Conservation (phyloP, 2,797 vertebrate species). For the Diplodus puntazzo region DNA sequence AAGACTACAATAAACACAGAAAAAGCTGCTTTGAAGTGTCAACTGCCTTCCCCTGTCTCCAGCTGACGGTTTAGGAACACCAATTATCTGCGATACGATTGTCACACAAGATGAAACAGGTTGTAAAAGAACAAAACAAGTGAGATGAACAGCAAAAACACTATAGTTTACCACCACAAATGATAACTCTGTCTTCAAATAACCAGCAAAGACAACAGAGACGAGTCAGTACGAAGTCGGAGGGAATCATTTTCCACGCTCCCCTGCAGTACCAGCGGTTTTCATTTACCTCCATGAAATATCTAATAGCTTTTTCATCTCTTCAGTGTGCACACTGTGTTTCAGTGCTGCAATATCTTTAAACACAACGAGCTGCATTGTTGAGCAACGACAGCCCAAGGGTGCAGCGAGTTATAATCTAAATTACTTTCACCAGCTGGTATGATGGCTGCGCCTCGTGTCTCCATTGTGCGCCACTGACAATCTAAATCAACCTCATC, state of each 20-base stretch:
- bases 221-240: constrained; percentile 14
- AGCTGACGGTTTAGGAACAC: not conserved
- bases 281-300: constrained; percentile 48
- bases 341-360: constrained; percentile 30
- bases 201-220: constrained; percentile 4
- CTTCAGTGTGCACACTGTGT: constrained; percentile 21
- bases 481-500: constrained; percentile 29
- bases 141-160: constrained; percentile 1
- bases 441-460: constrained; percentile 37
- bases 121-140: constrained; percentile 9
- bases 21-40: constrained; percentile 22
- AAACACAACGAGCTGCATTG: constrained; percentile 38
- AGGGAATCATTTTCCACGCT: constrained; percentile 24
- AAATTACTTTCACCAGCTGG: constrained; percentile 55
- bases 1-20: not conserved
- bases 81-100: constrained; percentile 24
- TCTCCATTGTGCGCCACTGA: constrained; percentile 24
- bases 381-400: constrained; percentile 42
- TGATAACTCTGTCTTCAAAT: constrained; percentile 9
- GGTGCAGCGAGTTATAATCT: constrained; percentile 45
- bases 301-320: constrained; percentile 44
- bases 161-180: not conserved
- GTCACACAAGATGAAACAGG: constrained; percentile 17
- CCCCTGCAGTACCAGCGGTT: constrained; percentile 14
- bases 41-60: not conserved